These are phyloP conservation scores for Drosophila lacicola DNA, from an alignment of 2,888 invertebrate species.

Conservation along the genomic window DNA sequence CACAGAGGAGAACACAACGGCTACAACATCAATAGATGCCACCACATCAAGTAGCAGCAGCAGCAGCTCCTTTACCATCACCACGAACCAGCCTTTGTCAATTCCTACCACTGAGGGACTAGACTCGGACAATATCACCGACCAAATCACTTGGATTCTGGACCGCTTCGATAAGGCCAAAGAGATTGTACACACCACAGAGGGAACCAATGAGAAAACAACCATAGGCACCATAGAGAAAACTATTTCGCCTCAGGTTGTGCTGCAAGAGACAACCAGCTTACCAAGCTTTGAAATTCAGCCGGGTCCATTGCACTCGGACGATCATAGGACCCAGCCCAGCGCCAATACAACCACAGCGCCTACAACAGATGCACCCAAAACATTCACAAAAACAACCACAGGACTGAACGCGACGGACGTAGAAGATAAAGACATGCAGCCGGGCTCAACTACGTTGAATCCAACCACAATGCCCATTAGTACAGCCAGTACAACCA, in stretches of 20 bases:
- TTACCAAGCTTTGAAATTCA: conserved; percentile 11
- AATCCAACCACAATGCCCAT: background rate
- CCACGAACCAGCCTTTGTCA: background rate
- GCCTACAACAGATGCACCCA: conserved; percentile 11
- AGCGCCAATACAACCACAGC: conserved; percentile 4
- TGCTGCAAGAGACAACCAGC: background rate
- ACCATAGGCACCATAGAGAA: background rate
- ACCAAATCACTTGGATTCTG: conserved; percentile 65
- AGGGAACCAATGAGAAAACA: conserved; percentile 9
- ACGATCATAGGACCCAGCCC: conserved; percentile 6
- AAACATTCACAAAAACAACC: conserved; percentile 13
- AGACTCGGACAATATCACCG: conserved; percentile 29
- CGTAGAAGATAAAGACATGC: conserved; percentile 13
- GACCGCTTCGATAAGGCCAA: conserved; percentile 63
- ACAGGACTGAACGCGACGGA: background rate
- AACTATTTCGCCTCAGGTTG: background rate
- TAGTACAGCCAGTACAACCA: background rate
- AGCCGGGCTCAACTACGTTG: background rate
- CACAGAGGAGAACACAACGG: background rate
- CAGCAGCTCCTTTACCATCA: background rate
- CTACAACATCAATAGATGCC: background rate
- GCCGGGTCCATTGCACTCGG: conserved; percentile 12
- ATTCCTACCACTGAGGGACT: conserved; percentile 23
- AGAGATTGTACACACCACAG: conserved; percentile 60
- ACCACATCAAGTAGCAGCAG: background rate